Conservation (phyloP, 1,140 invertebrate species). For the Drosophila watanabei region DNA sequence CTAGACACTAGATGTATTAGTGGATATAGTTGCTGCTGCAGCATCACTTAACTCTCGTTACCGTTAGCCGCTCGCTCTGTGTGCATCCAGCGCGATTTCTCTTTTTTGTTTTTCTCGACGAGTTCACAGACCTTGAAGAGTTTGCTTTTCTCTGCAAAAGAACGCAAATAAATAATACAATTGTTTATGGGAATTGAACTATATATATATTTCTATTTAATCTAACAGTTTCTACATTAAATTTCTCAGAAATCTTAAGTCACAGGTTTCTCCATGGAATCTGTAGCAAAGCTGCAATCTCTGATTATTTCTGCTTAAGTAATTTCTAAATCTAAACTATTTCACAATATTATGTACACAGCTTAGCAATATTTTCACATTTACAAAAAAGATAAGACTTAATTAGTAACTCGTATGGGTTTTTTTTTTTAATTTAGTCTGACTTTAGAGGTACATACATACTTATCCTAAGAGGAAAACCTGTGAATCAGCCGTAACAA, state of each 20-base stretch:
- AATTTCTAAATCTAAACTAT: neutral
- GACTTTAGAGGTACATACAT: slow-evolving; percentile 1
- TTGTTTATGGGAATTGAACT: neutral
- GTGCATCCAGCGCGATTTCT: slow-evolving; percentile 46
- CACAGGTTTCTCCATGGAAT: neutral
- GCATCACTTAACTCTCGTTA: slow-evolving; percentile 39
- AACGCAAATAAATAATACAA: neutral
- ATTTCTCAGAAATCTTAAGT: neutral
- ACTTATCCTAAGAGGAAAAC: slow-evolving; percentile 10
- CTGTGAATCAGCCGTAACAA: slow-evolving; percentile 31
- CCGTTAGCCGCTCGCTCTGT: slow-evolving; percentile 35
- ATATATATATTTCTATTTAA: neutral
- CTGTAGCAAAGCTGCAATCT: neutral
- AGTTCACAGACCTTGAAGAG: slow-evolving; percentile 35
- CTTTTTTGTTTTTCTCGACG: slow-evolving; percentile 18
- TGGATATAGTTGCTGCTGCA: slow-evolving; percentile 30
- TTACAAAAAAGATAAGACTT: neutral
- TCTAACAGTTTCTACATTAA: neutral
- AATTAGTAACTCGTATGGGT: neutral
- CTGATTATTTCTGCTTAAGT: neutral
- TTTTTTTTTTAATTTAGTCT: neutral
- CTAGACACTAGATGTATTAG: slow-evolving; percentile 27
- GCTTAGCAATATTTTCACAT: neutral
- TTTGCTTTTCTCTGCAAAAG: slow-evolving; percentile 1
- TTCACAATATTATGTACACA: slow-evolving; percentile 2